phyloP scores from a whole-genome alignment of 2,888 invertebrate genomes.

The Trissolcus brochymenae region DNA sequence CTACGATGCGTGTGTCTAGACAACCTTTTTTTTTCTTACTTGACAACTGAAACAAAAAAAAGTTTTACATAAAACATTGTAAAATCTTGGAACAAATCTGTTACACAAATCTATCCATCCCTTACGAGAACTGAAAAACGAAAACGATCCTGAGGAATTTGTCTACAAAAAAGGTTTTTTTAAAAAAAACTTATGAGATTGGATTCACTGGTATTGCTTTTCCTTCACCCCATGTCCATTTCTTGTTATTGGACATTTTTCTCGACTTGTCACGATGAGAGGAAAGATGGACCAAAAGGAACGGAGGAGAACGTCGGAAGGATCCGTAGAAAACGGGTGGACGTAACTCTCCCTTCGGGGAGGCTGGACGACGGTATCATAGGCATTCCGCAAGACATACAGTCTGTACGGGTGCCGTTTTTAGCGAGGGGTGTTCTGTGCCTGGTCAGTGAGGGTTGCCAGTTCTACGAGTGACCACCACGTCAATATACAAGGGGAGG shows the following conservation, averaged over 20 bases:
- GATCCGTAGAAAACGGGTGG: slow-evolving; percentile 21
- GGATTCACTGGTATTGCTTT: not conserved
- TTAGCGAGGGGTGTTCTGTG: slow-evolving; percentile 61
- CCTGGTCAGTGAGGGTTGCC: slow-evolving; percentile 61
- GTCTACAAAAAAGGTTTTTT: too few relatives aligned
- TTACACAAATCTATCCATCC: too few relatives aligned
- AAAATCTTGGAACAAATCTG: too few relatives aligned
- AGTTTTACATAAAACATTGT: not conserved
- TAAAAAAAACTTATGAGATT: too few relatives aligned
- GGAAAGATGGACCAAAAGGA: slow-evolving; percentile 4
- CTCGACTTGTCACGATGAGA: slow-evolving; percentile 1
- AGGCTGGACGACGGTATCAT: slow-evolving; percentile 69
- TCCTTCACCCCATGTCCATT: not conserved
- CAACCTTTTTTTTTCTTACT: not conserved
- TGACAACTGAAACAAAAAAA: not conserved
- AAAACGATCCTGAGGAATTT: too few relatives aligned
- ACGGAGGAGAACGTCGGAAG: slow-evolving; percentile 8
- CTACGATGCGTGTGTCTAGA: not conserved
- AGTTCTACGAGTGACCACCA: slow-evolving; percentile 72
- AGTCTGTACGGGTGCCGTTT: slow-evolving; percentile 63
- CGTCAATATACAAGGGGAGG: slow-evolving; percentile 74
- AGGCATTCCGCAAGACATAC: slow-evolving; percentile 66
- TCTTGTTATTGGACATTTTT: not conserved
- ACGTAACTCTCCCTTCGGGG: slow-evolving; percentile 7
- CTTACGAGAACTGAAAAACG: too few relatives aligned